phyloP scores from a whole-genome alignment of 2,797 vertebrate genomes.

The Trichosurus vulpecula region DNA sequence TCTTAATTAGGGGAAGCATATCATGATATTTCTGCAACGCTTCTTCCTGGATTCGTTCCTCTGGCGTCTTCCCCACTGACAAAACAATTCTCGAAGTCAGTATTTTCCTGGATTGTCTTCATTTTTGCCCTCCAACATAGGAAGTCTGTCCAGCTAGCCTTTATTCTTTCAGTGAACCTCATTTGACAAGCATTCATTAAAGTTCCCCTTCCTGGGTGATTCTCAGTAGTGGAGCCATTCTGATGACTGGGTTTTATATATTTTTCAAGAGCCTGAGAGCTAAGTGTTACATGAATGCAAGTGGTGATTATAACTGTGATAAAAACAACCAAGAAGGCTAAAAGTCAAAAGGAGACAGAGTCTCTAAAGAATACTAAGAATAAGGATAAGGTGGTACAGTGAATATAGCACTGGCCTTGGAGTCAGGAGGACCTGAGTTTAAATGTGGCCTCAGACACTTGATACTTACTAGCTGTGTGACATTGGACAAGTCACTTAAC shows the following conservation, averaged over 20 bases:
- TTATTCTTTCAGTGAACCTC: not conserved
- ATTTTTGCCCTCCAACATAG: not conserved
- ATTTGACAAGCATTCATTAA: not conserved
- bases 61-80: slow-evolving; percentile 12
- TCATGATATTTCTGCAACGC: slow-evolving; percentile 4
- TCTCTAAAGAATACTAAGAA: not conserved
- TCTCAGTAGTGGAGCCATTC: not conserved
- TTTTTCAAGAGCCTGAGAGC: not conserved
- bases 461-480: no score
- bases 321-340: not conserved
- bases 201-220: not conserved
- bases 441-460: no score
- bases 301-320: not conserved
- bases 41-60: slow-evolving; percentile 21
- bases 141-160: not conserved
- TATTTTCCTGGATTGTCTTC: not conserved
- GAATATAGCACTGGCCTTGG: no score
- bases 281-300: not conserved
- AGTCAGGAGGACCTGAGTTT: no score
- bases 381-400: no score
- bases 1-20: slow-evolving; percentile 60
- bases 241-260: not conserved
- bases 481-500: no score
- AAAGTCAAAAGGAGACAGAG: not conserved
- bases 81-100: not conserved